Conservation (phyloP, 2,888 invertebrate genomes). For the Drosophila pseudotalamancana region DNA sequence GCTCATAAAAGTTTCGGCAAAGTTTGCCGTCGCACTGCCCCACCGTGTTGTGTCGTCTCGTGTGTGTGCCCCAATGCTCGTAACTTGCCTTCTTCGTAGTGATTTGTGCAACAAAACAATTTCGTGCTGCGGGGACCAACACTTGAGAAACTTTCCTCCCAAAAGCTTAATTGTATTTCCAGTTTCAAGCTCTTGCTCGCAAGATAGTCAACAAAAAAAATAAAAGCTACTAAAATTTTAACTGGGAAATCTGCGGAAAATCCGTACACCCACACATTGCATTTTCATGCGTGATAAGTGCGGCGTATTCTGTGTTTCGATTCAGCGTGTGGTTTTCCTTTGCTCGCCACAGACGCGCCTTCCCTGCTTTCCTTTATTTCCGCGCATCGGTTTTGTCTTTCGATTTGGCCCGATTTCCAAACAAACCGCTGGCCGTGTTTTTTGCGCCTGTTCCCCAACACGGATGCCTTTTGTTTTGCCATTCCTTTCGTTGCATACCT, state of each 20-base stretch:
- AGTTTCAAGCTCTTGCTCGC: constrained; percentile 34
- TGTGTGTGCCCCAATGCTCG: constrained; percentile 9
- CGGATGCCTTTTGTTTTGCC: constrained; percentile 5
- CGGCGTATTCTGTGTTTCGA: constrained; percentile 26
- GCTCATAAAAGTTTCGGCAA: constrained; percentile 67
- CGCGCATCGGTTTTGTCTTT: constrained; percentile 39
- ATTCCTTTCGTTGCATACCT: not conserved
- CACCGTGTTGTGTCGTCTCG: constrained; percentile 1
- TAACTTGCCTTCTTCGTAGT: constrained; percentile 34
- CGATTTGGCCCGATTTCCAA: constrained; percentile 48
- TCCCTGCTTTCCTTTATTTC: constrained; percentile 30
- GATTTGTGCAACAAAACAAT: constrained; percentile 53
- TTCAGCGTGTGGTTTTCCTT: constrained; percentile 7
- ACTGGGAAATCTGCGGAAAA: constrained; percentile 10
- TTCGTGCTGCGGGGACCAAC: constrained; percentile 43
- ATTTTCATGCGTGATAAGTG: constrained; percentile 66
- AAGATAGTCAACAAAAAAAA: not conserved
- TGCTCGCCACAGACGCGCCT: not conserved
- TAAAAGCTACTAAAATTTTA: constrained; percentile 1
- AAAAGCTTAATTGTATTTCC: constrained; percentile 72
- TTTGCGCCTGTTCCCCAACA: constrained; percentile 1
- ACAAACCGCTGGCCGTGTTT: constrained; percentile 8
- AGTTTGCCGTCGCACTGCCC: constrained; percentile 48
- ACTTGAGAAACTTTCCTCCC: constrained; percentile 59
- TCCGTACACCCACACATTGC: constrained; percentile 12